phyloP scores from a whole-genome alignment of 2,113 vertebrate species.

The Physeter macrocephalus region DNA sequence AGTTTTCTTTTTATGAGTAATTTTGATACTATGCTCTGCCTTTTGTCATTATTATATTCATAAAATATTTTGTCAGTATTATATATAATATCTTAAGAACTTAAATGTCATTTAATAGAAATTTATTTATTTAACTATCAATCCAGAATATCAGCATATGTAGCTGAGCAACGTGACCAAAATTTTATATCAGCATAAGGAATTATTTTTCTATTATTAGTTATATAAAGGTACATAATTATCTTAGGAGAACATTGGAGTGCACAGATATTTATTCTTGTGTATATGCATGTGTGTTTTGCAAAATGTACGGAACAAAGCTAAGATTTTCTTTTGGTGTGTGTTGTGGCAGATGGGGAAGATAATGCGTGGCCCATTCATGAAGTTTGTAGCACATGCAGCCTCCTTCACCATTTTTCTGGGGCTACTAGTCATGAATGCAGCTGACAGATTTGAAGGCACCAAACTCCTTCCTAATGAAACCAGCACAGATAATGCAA shows the following conservation, averaged over 20 bases:
- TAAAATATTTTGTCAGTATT: background rate
- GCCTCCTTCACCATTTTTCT: slow-evolving; percentile 96
- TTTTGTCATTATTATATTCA: background rate
- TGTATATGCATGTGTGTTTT: background rate
- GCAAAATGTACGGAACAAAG: background rate
- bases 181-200: background rate
- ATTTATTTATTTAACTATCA: background rate
- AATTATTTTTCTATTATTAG: background rate
- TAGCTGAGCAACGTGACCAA: background rate
- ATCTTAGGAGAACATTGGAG: background rate
- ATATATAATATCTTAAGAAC: background rate
- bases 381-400: slow-evolving; percentile 97
- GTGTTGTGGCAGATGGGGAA: slow-evolving; percentile 87
- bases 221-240: background rate
- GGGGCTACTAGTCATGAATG: slow-evolving; percentile 93
- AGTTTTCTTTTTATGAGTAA: background rate
- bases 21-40: background rate
- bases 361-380: slow-evolving; percentile 93
- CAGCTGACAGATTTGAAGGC: slow-evolving; percentile 94
- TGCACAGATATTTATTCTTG: background rate
- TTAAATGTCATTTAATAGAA: background rate
- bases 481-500: slow-evolving; percentile 88
- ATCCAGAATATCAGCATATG: background rate
- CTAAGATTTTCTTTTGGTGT: slow-evolving; percentile 36
- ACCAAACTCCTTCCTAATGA: slow-evolving; percentile 94